These are phyloP conservation scores for Dichetophora obliterata DNA, from an alignment of 2,888 invertebrate genomes.

Conservation along the genomic window DNA sequence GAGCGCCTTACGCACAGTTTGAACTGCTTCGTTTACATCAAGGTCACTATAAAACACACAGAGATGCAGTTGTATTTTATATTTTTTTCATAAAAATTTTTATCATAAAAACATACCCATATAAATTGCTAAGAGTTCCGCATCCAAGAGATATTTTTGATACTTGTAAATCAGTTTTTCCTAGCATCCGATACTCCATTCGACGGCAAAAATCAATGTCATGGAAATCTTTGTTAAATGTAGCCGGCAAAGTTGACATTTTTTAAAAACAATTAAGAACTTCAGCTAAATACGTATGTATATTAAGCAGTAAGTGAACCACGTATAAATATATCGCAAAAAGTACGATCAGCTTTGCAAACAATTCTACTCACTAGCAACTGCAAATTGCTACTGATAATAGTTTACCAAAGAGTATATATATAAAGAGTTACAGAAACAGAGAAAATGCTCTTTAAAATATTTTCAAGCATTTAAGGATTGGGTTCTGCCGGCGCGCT, in stretches of 20 bases:
- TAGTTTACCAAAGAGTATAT: too few relatives aligned
- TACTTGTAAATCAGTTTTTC: conserved; percentile 78
- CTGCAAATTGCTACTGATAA: too few relatives aligned
- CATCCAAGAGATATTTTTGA: conserved; percentile 84
- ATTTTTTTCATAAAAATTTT: neutral
- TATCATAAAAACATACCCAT: conserved; percentile 71
- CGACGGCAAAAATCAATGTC: conserved; percentile 73
- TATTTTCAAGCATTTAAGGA: too few relatives aligned
- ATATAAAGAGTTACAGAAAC: too few relatives aligned
- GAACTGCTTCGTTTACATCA: conserved; percentile 77
- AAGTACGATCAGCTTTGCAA: neutral
- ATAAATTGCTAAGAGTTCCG: conserved; percentile 79
- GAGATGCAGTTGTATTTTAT: neutral
- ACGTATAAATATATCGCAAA: too few relatives aligned
- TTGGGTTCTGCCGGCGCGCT: too few relatives aligned
- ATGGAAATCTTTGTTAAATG: conserved; percentile 77
- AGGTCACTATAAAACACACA: conserved; percentile 71
- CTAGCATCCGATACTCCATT: conserved; percentile 83
- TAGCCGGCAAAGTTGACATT: conserved; percentile 69
- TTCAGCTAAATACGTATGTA: neutral
- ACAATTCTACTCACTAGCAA: too few relatives aligned
- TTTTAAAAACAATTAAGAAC: neutral
- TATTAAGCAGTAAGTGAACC: neutral
- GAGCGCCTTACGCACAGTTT: conserved; percentile 79
- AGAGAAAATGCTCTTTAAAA: too few relatives aligned